Conservation (phyloP, 2,888 invertebrate species). For the Apamea anceps region DNA sequence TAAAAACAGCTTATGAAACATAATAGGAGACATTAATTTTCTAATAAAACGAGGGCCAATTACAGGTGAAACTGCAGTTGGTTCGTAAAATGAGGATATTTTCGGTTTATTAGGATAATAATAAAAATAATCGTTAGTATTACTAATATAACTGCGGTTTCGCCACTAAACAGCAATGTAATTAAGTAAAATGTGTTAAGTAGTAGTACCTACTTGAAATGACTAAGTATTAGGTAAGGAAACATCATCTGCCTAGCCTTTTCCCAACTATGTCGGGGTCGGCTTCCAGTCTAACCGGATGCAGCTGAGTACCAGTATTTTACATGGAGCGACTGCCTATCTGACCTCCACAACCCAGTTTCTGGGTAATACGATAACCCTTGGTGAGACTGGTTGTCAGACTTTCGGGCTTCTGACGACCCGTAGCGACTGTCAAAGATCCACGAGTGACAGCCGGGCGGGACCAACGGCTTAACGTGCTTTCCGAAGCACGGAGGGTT, state of each 20-base stretch:
- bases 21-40: slow-evolving; percentile 34
- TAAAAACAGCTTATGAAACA: slow-evolving; percentile 36
- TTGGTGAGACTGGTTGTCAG: too few relatives aligned
- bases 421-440: too few relatives aligned
- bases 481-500: too few relatives aligned
- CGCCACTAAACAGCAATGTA: background rate
- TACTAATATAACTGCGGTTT: slow-evolving; percentile 3
- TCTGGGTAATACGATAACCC: too few relatives aligned
- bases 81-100: slow-evolving; percentile 29
- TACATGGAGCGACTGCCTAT: too few relatives aligned
- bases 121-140: slow-evolving; percentile 23
- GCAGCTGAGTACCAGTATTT: too few relatives aligned
- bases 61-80: slow-evolving; percentile 27
- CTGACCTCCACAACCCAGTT: too few relatives aligned
- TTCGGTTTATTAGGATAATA: slow-evolving; percentile 32
- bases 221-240: background rate
- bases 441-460: too few relatives aligned
- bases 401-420: too few relatives aligned
- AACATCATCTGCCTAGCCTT: background rate
- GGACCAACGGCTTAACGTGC: too few relatives aligned
- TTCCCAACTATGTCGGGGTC: too few relatives aligned
- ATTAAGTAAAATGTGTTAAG: background rate
- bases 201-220: background rate
- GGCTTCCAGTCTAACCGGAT: too few relatives aligned
- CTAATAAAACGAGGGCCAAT: slow-evolving; percentile 30